phyloP scores from a whole-genome alignment of 2,797 vertebrate genomes.

The Thalassophryne amazonica region DNA sequence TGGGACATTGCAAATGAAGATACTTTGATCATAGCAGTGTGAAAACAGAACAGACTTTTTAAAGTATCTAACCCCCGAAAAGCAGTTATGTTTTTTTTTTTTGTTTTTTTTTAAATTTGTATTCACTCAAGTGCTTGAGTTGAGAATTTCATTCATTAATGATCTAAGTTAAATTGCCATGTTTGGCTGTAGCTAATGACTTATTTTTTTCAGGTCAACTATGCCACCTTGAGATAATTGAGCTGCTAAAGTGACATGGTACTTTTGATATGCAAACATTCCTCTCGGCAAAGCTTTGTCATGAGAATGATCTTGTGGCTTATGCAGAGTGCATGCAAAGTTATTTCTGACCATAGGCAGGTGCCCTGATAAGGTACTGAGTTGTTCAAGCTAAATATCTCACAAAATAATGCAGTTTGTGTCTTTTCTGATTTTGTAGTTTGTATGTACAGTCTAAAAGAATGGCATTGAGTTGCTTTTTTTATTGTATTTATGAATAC shows the following conservation, averaged over 20 bases:
- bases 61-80: too few species aligned
- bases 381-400: neutral
- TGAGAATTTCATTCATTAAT: constrained; percentile 18
- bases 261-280: constrained; percentile 29
- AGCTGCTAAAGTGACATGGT: constrained; percentile 16
- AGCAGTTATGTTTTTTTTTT: too few species aligned
- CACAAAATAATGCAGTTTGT: neutral
- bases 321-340: constrained; percentile 9
- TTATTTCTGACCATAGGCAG: neutral
- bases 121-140: constrained; percentile 11
- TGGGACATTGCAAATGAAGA: neutral
- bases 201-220: constrained; percentile 3
- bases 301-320: constrained; percentile 8
- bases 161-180: constrained; percentile 9
- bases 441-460: neutral
- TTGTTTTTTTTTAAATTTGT: constrained; percentile 38
- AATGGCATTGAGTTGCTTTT: neutral
- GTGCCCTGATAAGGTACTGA: constrained; percentile 5
- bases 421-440: neutral
- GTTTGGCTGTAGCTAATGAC: constrained; percentile 32
- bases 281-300: constrained; percentile 25
- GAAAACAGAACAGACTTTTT: constrained; percentile 17
- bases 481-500: too few species aligned
- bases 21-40: constrained; percentile 28
- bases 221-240: constrained; percentile 19